Evolutionary conservation across 2,888 invertebrate genomes (phyloP).

Genomic region (Lithophane socia): DNA sequence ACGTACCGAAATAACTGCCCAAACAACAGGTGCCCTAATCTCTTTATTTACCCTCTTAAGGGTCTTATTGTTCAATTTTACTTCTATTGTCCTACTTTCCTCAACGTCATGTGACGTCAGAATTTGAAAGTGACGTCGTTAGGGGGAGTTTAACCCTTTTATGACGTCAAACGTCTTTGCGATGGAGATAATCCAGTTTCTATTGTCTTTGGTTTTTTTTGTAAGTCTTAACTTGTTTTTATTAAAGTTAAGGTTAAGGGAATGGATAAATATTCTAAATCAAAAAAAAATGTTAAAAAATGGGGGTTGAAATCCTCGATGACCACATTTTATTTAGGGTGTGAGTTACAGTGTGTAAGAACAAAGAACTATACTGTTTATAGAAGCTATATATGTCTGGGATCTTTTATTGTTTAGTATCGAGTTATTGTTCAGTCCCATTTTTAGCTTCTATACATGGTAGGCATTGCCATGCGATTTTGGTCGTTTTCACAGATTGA

Average conservation of each 20-base stretch:
- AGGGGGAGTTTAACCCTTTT: conserved; percentile 38
- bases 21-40: conserved; percentile 65
- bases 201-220: conserved; percentile 7
- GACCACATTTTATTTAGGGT: background rate
- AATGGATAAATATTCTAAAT: background rate
- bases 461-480: background rate
- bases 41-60: conserved; percentile 51
- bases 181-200: conserved; percentile 29
- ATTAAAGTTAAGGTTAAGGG: too few species aligned
- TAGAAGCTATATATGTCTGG: background rate
- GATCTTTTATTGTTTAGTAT: background rate
- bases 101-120: conserved; percentile 20
- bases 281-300: too few species aligned
- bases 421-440: background rate
- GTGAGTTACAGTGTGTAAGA: background rate
- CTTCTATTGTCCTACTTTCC: conserved; percentile 52
- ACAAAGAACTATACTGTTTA: background rate
- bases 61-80: conserved; percentile 54
- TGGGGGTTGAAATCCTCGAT: too few species aligned
- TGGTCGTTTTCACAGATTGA: too few species aligned
- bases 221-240: background rate
- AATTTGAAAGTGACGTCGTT: conserved; percentile 39
- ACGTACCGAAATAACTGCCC: conserved; percentile 53
- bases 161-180: conserved; percentile 29
- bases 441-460: background rate